Conservation (phyloP, 2,888 invertebrate genomes). For the Luffia ferchaultella region DNA sequence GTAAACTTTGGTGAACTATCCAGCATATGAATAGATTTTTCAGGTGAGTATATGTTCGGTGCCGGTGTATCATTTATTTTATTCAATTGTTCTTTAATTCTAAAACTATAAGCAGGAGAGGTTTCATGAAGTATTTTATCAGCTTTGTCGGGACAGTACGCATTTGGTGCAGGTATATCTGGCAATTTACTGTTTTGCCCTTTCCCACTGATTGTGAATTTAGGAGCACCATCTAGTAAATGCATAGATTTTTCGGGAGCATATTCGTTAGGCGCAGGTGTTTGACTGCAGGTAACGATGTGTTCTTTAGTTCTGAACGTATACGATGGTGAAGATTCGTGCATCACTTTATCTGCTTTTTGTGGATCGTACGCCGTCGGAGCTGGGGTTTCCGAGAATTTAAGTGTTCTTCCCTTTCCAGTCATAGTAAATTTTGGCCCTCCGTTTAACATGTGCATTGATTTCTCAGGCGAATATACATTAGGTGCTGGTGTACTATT, state of each 20-base stretch:
- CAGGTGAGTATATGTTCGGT: conserved; percentile 71
- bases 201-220: conserved; percentile 69
- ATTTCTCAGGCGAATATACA: conserved; percentile 70
- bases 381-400: conserved; percentile 69
- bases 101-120: conserved; percentile 59
- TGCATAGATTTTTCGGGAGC: conserved; percentile 66
- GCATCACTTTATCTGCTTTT: conserved; percentile 64
- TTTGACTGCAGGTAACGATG: conserved; percentile 65
- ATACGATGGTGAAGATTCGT: conserved; percentile 73
- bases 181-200: conserved; percentile 54
- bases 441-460: conserved; percentile 64
- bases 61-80: conserved; percentile 48
- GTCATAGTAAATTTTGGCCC: conserved; percentile 76
- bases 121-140: conserved; percentile 63
- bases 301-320: conserved; percentile 76
- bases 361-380: conserved; percentile 66
- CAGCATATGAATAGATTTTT: conserved; percentile 58
- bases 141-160: conserved; percentile 61
- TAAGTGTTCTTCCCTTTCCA: conserved; percentile 66
- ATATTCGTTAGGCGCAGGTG: conserved; percentile 75
- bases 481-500: conserved; percentile 76
- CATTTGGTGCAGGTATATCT: conserved; percentile 69
- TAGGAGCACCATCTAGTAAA: conserved; percentile 65
- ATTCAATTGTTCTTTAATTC: conserved; percentile 40
- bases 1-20: conserved; percentile 67